phyloP scores from a whole-genome alignment of 2,113 vertebrate species.

The Lophius piscatorius region DNA sequence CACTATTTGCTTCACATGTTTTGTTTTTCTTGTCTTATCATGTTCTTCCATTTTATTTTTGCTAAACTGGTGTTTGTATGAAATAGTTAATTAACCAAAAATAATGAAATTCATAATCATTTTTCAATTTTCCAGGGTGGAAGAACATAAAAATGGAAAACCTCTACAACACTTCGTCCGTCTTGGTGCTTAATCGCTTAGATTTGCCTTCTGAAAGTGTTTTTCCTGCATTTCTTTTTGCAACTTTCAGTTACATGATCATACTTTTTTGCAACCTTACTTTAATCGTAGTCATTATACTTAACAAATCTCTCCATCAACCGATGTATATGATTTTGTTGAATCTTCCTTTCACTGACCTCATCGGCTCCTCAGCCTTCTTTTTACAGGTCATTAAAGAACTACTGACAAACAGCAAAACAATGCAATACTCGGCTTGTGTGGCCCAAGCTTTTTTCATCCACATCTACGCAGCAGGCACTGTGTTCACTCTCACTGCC shows the following conservation, averaged over 20 bases:
- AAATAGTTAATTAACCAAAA: no score
- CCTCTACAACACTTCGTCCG: conserved; percentile 53
- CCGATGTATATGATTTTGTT: conserved; percentile 78
- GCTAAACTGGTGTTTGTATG: no score
- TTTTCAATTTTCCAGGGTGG: conserved; percentile 2
- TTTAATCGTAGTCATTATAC: conserved; percentile 69
- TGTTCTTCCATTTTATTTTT: no score
- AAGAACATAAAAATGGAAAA: conserved; percentile 30
- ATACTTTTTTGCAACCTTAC: conserved; percentile 78
- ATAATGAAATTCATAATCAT: background rate
- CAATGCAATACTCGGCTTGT: conserved; percentile 63
- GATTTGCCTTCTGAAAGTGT: conserved; percentile 51
- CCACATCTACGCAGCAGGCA: conserved; percentile 70
- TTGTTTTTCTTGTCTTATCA: background rate
- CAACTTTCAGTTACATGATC: conserved; percentile 69
- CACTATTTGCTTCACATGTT: background rate
- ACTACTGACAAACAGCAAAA: conserved; percentile 52
- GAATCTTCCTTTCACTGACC: conserved; percentile 76
- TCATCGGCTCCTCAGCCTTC: conserved; percentile 73
- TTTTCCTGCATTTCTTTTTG: conserved; percentile 67
- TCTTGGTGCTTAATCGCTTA: conserved; percentile 49
- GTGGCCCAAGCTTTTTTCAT: conserved; percentile 78
- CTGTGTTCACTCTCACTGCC: conserved; percentile 64
- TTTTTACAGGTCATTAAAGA: conserved; percentile 65
- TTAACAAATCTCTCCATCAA: conserved; percentile 75